A percentile compares a stretch with the other conserved stretches of the same genome.
These are phyloP conservation scores for Capreolus pygargus DNA, from an alignment of 2,113 vertebrate species.

Conservation along the genomic window DNA sequence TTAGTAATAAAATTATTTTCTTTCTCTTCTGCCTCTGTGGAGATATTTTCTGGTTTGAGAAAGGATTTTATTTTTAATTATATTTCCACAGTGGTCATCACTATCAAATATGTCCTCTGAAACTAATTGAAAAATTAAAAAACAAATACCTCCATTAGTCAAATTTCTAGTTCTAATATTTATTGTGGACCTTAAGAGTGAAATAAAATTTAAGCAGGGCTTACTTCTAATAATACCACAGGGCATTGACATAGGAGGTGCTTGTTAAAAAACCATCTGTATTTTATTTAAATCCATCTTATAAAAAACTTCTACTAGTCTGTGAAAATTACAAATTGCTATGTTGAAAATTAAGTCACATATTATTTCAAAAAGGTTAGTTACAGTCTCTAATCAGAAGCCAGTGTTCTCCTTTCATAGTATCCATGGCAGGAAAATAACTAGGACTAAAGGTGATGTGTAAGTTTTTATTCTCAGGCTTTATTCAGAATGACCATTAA, in stretches of 20 bases:
- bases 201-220: background rate
- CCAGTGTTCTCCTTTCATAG: background rate
- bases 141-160: background rate
- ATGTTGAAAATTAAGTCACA: background rate
- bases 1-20: background rate
- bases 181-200: background rate
- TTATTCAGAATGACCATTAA: background rate
- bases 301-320: background rate
- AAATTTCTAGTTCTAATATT: slow-evolving; percentile 9
- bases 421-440: background rate
- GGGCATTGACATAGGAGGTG: background rate
- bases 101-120: background rate
- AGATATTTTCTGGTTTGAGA: background rate
- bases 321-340: background rate
- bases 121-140: background rate
- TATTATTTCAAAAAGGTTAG: background rate
- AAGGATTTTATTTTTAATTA: background rate
- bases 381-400: background rate
- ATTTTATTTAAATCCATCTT: background rate
- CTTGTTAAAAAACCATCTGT: slow-evolving; percentile 13
- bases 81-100: background rate
- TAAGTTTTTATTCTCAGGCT: background rate
- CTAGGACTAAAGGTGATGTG: background rate
- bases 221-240: background rate
- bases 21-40: background rate